These are phyloP conservation scores for Pentalonia nigronervosa DNA, from an alignment of 1,140 invertebrate species.

Conservation along the genomic window DNA sequence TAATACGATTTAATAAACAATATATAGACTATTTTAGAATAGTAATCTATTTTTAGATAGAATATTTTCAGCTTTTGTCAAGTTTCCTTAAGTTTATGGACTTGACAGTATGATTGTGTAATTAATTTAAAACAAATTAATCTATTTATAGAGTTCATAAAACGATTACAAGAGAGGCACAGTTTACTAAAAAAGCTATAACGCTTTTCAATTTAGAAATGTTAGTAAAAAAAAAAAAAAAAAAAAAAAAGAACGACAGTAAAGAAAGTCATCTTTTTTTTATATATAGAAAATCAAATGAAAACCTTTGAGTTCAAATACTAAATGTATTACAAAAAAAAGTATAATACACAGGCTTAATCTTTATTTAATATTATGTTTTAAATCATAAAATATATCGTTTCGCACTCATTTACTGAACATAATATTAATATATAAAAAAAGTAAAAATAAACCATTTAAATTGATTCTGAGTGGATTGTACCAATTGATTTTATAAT, in stretches of 20 bases:
- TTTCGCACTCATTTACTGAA: too few relatives aligned
- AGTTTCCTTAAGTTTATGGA: background rate
- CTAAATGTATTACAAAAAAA: background rate
- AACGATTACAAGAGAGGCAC: background rate
- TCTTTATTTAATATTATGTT: background rate
- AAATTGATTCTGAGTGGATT: too few relatives aligned
- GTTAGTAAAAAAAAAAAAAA: too few relatives aligned
- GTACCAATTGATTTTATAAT: too few relatives aligned
- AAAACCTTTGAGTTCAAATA: background rate
- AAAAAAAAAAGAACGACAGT: too few relatives aligned
- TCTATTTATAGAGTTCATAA: background rate
- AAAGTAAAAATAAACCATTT: background rate
- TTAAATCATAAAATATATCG: background rate
- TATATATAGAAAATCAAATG: too few relatives aligned
- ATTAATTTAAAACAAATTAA: background rate
- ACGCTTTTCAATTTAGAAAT: too few relatives aligned
- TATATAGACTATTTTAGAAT: too few relatives aligned
- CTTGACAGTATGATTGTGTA: background rate
- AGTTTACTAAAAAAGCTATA: too few relatives aligned
- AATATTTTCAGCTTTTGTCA: background rate
- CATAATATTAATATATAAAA: background rate
- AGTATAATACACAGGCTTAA: background rate
- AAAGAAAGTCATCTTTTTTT: too few relatives aligned
- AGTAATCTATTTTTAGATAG: too few relatives aligned
- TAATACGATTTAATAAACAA: background rate